Percentiles rank a stretch among this genome's conserved stretches.
phyloP scores from a whole-genome alignment of 2,888 invertebrate species.

The Brachylomia viminalis region DNA sequence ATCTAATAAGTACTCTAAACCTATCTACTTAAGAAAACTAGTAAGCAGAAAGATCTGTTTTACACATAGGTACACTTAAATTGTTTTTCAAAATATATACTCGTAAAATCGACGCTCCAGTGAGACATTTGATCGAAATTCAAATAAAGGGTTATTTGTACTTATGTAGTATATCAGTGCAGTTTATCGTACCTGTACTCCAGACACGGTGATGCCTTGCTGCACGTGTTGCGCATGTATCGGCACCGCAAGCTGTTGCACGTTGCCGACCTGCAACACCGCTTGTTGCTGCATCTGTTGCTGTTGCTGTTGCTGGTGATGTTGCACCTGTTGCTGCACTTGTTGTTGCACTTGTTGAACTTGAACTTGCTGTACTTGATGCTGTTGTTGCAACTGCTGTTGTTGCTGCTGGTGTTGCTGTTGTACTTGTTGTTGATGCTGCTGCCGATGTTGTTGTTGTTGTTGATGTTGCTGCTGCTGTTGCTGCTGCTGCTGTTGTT shows the following conservation, averaged over 20 bases:
- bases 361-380: slow-evolving; percentile 73
- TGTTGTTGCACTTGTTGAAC: slow-evolving; percentile 71
- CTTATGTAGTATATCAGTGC: neutral
- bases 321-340: slow-evolving; percentile 73
- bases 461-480: slow-evolving; percentile 49
- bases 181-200: slow-evolving; percentile 76
- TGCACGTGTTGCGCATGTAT: slow-evolving; percentile 83
- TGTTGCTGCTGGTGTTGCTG: slow-evolving; percentile 74
- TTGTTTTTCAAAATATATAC: neutral
- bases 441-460: slow-evolving; percentile 42
- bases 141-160: too few relatives aligned
- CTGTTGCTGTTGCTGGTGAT: slow-evolving; percentile 70
- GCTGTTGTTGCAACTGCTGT: slow-evolving; percentile 69
- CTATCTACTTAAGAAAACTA: neutral
- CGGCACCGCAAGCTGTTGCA: slow-evolving; percentile 86
- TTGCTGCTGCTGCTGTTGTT: slow-evolving; percentile 43
- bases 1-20: too few relatives aligned
- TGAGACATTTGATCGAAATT: neutral
- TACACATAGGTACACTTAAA: neutral
- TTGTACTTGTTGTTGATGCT: slow-evolving; percentile 66
- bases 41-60: neutral
- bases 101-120: neutral
- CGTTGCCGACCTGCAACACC: slow-evolving; percentile 85
- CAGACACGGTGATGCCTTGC: slow-evolving; percentile 77
- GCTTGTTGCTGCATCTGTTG: slow-evolving; percentile 80